Evolutionary conservation across 2,113 vertebrate species (phyloP), one percentile per base, ranked within the genome.

Genomic region (Nycticryphes semicollaris): DNA sequence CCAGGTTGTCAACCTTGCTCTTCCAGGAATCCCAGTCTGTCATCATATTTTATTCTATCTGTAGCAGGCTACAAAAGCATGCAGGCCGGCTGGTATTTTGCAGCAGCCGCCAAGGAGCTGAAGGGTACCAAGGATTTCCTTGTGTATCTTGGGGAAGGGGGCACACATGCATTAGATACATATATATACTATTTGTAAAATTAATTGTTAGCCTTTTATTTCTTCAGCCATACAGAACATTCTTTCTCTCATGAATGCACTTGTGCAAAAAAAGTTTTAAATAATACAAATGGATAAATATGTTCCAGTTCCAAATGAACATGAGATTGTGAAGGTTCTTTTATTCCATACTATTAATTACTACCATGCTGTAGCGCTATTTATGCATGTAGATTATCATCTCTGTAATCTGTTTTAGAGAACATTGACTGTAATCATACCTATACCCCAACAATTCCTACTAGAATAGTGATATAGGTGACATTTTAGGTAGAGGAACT

Each of bases 81-180:
- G 23, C 17, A 43, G 16, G 41, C 7, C 35, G 25, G n/a, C 19
- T 24, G 51, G 45, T 12, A 3, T 15, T 51, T 69, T 67, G 53
- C 1, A 9, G 51, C 5, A 11, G 59, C 22, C 14, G 10, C 4
- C 4, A 2, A 79, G 27, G 77, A 75, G 30, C 3, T 14, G 48
- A 63, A 22, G 5, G 47, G 3, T 72, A 16, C 11, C 4, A 37
- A 48, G n/a, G 39, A 23, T 75, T 35, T 72, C 56, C 37, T 76
- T 4, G 0, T 18, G 4, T 37, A 20, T 23, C 37, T 21, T 72
- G 35, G 37, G 23, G 4, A 25, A 6, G 0, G 9, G 22, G 73
- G 24, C 17, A 45, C 35, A 23, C 23, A 15, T 60, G 14, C 27
- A 88, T 90, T 93, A 76, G 13, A 48, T 21, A 56, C 1, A n/a